These are phyloP conservation scores for Bellardia bayeri DNA, from an alignment of 2,888 invertebrate species.

Conservation along the genomic window DNA sequence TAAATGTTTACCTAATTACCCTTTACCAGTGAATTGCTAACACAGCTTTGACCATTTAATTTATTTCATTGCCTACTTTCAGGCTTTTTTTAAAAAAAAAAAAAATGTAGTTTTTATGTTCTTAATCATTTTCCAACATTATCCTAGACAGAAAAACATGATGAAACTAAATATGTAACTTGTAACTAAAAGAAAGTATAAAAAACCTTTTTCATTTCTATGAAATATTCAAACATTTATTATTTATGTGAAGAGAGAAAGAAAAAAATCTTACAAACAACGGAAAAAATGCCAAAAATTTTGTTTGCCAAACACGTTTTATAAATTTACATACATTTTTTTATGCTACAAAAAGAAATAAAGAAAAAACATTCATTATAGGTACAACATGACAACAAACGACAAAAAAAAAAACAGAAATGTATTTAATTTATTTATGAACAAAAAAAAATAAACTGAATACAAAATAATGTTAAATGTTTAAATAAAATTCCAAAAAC, in stretches of 20 bases:
- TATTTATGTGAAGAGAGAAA: constrained; percentile 9
- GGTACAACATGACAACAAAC: constrained; percentile 28
- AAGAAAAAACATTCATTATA: background rate
- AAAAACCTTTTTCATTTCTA: constrained; percentile 13
- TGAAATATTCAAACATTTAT: constrained; percentile 18
- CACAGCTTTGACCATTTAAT: background rate
- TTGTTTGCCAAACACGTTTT: constrained; percentile 43
- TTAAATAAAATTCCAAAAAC: constrained; percentile 6
- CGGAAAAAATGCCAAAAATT: constrained; percentile 5
- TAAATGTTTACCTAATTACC: background rate
- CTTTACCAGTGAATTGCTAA: background rate
- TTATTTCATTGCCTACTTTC: background rate
- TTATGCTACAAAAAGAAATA: background rate
- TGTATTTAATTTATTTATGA: constrained; percentile 21
- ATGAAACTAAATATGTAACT: background rate
- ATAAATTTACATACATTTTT: constrained; percentile 19
- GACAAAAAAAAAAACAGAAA: constrained; percentile 6
- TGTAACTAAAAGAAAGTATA: background rate
- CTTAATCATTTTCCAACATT: background rate
- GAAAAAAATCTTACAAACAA: background rate
- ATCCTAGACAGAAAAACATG: background rate
- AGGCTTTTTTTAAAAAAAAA: background rate
- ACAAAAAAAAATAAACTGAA: background rate
- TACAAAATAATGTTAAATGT: constrained; percentile 1
- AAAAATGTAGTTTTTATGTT: constrained; percentile 2